Conservation (phyloP, 1,140 invertebrate genomes). For the Calosoma granatense region DNA sequence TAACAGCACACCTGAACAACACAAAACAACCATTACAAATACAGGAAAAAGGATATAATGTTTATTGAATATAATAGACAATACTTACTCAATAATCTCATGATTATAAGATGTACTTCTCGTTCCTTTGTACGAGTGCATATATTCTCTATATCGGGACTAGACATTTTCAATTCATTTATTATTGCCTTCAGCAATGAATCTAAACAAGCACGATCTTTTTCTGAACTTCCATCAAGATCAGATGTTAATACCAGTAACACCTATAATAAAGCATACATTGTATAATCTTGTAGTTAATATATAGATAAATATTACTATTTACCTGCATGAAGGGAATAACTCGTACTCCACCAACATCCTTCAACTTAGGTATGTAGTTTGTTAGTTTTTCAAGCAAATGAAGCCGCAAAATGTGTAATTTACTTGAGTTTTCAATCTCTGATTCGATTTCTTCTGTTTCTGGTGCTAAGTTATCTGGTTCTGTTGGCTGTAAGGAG, state of each 20-base stretch:
- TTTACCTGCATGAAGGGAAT: conserved; percentile 85
- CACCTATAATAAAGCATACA: conserved; percentile 42
- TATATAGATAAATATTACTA: not conserved
- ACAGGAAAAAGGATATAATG: conserved; percentile 4
- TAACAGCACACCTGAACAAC: conserved; percentile 56
- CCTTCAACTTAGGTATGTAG: conserved; percentile 49
- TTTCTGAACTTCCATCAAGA: conserved; percentile 72
- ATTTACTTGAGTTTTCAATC: conserved; percentile 39
- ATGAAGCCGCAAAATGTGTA: conserved; percentile 56
- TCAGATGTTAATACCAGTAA: conserved; percentile 84
- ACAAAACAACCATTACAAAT: conserved; percentile 10
- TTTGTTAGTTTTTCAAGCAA: conserved; percentile 55
- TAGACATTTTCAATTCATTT: conserved; percentile 66
- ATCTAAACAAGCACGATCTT: conserved; percentile 66
- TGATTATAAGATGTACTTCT: conserved; percentile 82
- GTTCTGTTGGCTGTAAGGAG: conserved; percentile 23
- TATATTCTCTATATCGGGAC: conserved; percentile 42
- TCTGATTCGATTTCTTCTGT: conserved; percentile 38
- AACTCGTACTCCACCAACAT: conserved; percentile 63
- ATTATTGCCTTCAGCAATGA: conserved; percentile 63
- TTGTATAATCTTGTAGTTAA: not conserved
- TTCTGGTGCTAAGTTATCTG: conserved; percentile 28
- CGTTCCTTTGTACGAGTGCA: conserved; percentile 50
- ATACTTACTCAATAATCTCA: conserved; percentile 61
- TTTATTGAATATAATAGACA: conserved; percentile 14